Percentiles rank a stretch among this genome's conserved stretches.
Conservation (phyloP, 2,888 invertebrate species). For the Temnothorax ravouxi region DNA sequence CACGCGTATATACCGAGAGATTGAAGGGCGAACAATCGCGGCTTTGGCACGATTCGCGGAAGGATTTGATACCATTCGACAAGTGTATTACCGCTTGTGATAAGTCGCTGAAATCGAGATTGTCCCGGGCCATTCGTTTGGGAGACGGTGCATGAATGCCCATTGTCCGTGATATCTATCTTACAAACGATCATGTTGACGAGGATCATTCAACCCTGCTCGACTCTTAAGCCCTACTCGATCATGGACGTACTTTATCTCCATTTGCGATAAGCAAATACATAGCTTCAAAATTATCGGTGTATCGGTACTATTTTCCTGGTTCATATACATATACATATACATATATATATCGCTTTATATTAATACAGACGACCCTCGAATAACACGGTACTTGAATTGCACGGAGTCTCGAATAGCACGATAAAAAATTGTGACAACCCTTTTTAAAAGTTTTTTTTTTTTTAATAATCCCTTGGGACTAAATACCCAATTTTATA, state of each 20-base stretch:
- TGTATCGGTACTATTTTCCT: background rate
- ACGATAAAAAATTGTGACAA: too few species aligned
- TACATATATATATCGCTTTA: too few species aligned
- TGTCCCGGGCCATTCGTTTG: background rate
- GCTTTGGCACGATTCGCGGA: background rate
- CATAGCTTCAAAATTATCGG: slow-evolving; percentile 7
- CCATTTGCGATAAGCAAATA: slow-evolving; percentile 10
- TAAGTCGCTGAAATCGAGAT: slow-evolving; percentile 52
- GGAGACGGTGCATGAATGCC: slow-evolving; percentile 30
- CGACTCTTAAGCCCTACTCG: slow-evolving; percentile 34
- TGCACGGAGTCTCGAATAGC: too few species aligned
- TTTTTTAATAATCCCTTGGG: too few species aligned
- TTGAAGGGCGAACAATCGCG: slow-evolving; percentile 37
- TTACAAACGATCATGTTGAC: slow-evolving; percentile 50
- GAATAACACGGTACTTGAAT: too few species aligned
- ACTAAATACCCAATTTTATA: too few species aligned
- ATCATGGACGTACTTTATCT: slow-evolving; percentile 24
- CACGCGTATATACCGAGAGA: background rate
- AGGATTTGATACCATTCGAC: slow-evolving; percentile 32
- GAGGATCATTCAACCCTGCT: slow-evolving; percentile 34
- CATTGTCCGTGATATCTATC: slow-evolving; percentile 50
- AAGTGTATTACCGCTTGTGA: slow-evolving; percentile 39
- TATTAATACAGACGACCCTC: background rate
- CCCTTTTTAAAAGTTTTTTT: too few species aligned
- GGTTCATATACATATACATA: background rate